Conservation (phyloP, 2,113 vertebrate species). For the Eurystomus gularis region DNA sequence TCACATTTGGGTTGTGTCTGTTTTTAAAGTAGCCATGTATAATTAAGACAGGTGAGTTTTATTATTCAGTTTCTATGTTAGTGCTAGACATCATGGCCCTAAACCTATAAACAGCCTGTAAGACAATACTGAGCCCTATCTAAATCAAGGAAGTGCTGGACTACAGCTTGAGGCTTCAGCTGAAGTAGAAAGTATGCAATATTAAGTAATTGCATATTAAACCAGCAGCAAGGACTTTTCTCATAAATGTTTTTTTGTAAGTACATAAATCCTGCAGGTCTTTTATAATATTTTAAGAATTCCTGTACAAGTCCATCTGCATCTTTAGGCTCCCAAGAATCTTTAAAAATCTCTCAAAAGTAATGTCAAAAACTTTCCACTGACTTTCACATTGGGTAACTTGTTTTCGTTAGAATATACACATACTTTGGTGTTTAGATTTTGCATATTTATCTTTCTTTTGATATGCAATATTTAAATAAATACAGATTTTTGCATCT, state of each 20-base stretch:
- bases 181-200: background rate
- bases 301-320: background rate
- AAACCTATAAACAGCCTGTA: background rate
- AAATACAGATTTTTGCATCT: slow-evolving; percentile 55
- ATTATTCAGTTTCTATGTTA: background rate
- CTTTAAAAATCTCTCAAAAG: background rate
- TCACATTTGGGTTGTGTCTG: background rate
- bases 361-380: background rate
- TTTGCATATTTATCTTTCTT: slow-evolving; percentile 35
- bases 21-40: background rate
- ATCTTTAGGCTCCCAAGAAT: background rate
- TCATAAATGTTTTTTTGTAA: background rate
- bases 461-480: slow-evolving; percentile 54
- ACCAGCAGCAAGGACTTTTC: background rate
- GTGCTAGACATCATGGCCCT: background rate
- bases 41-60: background rate
- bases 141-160: background rate
- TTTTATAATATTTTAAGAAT: background rate
- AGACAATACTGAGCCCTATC: background rate
- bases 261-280: background rate
- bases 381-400: background rate
- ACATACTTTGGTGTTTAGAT: slow-evolving; percentile 17
- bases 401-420: slow-evolving; percentile 6
- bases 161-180: background rate
- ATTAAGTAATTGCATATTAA: background rate